Evolutionary conservation across 2,888 invertebrate genomes (phyloP), one percentile per base, ranked within the genome.

Genomic region (Acanthosepion pharaonis): DNA sequence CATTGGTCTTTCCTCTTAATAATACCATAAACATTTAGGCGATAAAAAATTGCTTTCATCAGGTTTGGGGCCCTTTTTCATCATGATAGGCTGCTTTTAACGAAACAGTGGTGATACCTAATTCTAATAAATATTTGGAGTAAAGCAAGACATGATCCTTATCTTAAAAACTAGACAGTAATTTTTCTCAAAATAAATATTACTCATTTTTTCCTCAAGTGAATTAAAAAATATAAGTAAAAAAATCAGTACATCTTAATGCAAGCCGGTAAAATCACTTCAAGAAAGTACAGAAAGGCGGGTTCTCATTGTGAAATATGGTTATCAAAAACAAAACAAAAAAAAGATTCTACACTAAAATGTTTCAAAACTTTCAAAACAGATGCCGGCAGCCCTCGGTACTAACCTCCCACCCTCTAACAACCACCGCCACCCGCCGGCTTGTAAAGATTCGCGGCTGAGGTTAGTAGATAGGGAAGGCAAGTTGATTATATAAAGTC

Each of bases 401-500:
- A 78, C 15, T 78, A n/a, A n/a, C 18, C n/a, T 25, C 15, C n/a
- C 11, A 78, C n/a, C 9, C 78, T 78, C 78, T 33, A 78, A 78
- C 28, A 55, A 23, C 55, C 55, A 23, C 78, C n/a, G n/a, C 78
- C 28, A 78, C 78, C 78, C 78, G 78, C 6, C n/a, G 78, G 78
- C 78, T 78, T n/a, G 78, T 78, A 78, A 78, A 78, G 78, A 78
- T 78, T 78, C 78, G 78, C n/a, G 78, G n/a, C 11, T 78, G 78
- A 78, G 78, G 78, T 78, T n/a, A 33, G n/a, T 78, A n/a, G 78
- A 5, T n/a, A 78, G 15, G n/a, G 4, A n/a, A 33, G 15, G 59
- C 59, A 5, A 23, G 23, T 59, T 23, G 59, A 59, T 59, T 59
- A 59, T 59, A 59, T 59, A 59, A n/a, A 78, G 78, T 78, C 78